phyloP scores from a whole-genome alignment of 2,888 invertebrate species.

The Ophioninae sp. region DNA sequence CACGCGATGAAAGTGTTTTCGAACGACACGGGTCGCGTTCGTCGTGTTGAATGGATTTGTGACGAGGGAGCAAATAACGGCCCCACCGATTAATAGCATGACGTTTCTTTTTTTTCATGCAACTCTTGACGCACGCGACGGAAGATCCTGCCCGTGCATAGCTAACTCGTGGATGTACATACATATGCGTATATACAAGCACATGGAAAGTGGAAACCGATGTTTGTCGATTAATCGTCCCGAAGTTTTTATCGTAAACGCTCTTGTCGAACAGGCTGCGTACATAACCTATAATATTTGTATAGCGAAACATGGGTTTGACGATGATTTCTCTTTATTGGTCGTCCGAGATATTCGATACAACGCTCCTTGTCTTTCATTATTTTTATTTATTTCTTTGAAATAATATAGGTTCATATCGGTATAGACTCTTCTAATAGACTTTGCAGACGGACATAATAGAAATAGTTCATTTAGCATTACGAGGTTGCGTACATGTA shows the following conservation, averaged over 20 bases:
- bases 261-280: too few species aligned
- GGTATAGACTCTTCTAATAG: conserved; percentile 80
- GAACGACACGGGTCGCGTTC: neutral
- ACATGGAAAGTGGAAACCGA: neutral
- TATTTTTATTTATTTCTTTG: conserved; percentile 12
- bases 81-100: conserved; percentile 47
- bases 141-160: conserved; percentile 32
- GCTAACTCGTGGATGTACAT: conserved; percentile 45
- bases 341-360: conserved; percentile 22
- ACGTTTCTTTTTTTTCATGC: conserved; percentile 42
- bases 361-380: neutral
- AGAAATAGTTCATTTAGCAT: conserved; percentile 78
- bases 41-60: neutral
- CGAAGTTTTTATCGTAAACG: too few species aligned
- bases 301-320: conserved; percentile 11
- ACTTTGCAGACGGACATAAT: conserved; percentile 81
- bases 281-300: neutral
- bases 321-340: neutral
- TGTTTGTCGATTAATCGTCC: too few species aligned
- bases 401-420: conserved; percentile 48
- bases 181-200: conserved; percentile 43
- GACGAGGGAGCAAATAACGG: neutral
- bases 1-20: neutral
- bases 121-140: conserved; percentile 45
- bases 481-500: conserved; percentile 69